Conservation (phyloP, 2,797 vertebrate species). For the Morus bassanus region DNA sequence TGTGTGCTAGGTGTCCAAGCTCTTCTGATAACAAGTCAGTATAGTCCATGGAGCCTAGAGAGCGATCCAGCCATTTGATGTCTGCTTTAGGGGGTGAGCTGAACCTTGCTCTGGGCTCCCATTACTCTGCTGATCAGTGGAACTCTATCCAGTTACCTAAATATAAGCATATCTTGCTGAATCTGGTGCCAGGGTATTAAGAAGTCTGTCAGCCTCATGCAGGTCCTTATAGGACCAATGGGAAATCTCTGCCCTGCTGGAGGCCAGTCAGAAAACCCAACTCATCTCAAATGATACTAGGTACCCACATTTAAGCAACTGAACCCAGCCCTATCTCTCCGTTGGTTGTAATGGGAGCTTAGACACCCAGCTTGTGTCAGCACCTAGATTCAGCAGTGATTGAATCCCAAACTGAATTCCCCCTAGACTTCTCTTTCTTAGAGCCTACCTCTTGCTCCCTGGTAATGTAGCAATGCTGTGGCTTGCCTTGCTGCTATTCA, state of each 20-base stretch:
- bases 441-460: background rate
- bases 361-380: background rate
- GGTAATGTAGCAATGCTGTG: background rate
- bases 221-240: background rate
- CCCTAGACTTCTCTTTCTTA: background rate
- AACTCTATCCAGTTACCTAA: background rate
- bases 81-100: background rate
- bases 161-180: background rate
- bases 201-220: background rate
- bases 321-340: background rate
- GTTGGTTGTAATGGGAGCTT: background rate
- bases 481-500: background rate
- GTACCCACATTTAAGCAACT: too few species aligned
- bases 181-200: background rate
- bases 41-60: background rate
- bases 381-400: background rate
- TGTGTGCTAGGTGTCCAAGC: background rate
- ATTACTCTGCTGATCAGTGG: background rate
- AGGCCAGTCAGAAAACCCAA: background rate
- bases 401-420: background rate
- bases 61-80: background rate
- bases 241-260: background rate
- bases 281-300: background rate
- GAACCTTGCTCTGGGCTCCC: background rate
- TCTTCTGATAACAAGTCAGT: background rate